Conservation (phyloP, 2,113 vertebrate species). For the Saguinus imperator region DNA sequence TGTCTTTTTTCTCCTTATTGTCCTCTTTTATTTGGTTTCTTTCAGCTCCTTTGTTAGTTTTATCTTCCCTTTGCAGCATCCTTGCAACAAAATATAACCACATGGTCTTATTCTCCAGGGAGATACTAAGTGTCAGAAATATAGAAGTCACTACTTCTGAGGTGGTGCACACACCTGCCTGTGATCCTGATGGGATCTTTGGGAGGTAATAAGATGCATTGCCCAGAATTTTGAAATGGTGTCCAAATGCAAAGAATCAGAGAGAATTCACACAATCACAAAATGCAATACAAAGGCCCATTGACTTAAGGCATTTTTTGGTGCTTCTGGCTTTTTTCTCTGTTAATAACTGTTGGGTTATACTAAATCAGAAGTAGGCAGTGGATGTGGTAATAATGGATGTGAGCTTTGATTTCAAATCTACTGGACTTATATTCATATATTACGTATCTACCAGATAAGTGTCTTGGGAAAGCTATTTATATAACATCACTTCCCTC, state of each 20-base stretch:
- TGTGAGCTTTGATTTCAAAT: background rate
- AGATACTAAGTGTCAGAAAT: background rate
- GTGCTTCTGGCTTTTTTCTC: background rate
- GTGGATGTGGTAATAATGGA: background rate
- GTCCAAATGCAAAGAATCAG: background rate
- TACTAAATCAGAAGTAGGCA: background rate
- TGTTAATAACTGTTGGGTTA: background rate
- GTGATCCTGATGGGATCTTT: background rate
- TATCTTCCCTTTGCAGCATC: conserved; percentile 5
- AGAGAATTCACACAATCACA: background rate
- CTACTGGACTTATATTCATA: background rate
- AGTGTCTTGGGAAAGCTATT: background rate
- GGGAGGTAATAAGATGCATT: background rate
- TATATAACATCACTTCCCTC: background rate
- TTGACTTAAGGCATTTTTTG: background rate
- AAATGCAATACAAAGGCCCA: background rate
- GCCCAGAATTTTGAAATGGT: background rate
- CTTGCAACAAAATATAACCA: background rate
- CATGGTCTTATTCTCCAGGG: background rate
- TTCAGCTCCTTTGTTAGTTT: background rate
- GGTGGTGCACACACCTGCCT: background rate
- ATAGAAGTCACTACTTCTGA: background rate
- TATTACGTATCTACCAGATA: background rate
- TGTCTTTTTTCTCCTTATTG: background rate
- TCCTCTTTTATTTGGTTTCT: background rate